Conservation (phyloP, 2,797 vertebrate species). For the Acanthurus tractus region DNA sequence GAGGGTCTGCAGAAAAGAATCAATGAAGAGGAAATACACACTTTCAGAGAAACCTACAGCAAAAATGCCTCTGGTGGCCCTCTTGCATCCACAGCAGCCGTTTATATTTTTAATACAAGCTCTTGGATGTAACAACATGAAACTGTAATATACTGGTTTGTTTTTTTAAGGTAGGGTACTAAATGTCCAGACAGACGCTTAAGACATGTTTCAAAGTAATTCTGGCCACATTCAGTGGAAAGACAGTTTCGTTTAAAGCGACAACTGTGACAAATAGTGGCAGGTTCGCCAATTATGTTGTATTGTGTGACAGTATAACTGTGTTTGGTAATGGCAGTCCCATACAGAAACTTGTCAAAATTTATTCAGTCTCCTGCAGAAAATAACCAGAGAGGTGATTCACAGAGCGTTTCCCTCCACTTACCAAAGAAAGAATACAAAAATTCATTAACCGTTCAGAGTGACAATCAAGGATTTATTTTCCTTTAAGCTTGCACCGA, state of each 20-base stretch:
- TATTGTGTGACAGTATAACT: conserved; percentile 33
- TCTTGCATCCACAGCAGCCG: neutral
- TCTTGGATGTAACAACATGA: neutral
- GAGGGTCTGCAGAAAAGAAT: conserved; percentile 11
- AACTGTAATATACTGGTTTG: neutral
- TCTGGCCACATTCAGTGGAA: neutral
- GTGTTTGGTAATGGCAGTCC: conserved; percentile 29
- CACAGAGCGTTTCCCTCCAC: neutral
- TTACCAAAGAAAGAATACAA: conserved; percentile 9
- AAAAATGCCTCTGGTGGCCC: neutral
- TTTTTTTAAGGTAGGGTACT: neutral
- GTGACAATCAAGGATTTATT: neutral
- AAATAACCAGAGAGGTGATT: conserved; percentile 30
- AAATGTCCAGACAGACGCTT: neutral
- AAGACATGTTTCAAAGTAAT: conserved; percentile 1
- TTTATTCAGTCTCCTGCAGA: conserved; percentile 32
- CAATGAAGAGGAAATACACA: conserved; percentile 10
- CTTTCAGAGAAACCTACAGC: neutral
- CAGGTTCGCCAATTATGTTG: neutral
- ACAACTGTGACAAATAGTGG: conserved; percentile 9
- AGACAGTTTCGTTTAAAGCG: neutral
- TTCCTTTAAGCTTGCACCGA: neutral
- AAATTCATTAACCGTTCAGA: neutral
- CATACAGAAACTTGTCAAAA: conserved; percentile 37
- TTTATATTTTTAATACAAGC: neutral